Conservation (phyloP, 2,888 invertebrate genomes). For the Chaitophorus viminalis region DNA sequence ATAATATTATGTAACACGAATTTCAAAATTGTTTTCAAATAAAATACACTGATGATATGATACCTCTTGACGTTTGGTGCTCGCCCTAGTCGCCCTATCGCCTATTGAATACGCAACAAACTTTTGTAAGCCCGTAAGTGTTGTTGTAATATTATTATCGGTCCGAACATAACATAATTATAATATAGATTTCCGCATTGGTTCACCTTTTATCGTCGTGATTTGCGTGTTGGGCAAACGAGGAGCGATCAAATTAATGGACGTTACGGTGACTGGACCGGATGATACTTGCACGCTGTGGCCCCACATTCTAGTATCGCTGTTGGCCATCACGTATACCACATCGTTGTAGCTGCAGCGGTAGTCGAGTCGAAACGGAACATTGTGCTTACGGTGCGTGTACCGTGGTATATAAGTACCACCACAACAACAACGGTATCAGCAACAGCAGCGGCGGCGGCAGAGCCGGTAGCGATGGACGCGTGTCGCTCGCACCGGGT, state of each 20-base stretch:
- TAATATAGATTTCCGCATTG: too few species aligned
- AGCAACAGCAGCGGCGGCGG: not conserved
- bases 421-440: not conserved
- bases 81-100: too few species aligned
- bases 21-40: too few species aligned
- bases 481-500: not conserved
- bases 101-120: too few species aligned
- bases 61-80: too few species aligned
- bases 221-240: conserved; percentile 50
- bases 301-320: conserved; percentile 60
- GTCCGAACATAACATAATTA: too few species aligned
- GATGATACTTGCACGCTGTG: conserved; percentile 65
- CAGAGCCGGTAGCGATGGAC: not conserved
- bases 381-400: not conserved
- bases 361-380: not conserved
- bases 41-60: too few species aligned
- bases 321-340: conserved; percentile 38
- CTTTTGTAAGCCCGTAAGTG: too few species aligned
- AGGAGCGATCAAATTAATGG: conserved; percentile 64
- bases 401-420: too few species aligned
- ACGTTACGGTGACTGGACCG: conserved; percentile 65
- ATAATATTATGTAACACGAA: too few species aligned
- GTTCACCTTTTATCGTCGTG: conserved; percentile 60
- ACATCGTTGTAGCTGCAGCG: not conserved
- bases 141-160: too few species aligned